Conservation (phyloP, 2,888 invertebrate genomes). For the Altica lythri region DNA sequence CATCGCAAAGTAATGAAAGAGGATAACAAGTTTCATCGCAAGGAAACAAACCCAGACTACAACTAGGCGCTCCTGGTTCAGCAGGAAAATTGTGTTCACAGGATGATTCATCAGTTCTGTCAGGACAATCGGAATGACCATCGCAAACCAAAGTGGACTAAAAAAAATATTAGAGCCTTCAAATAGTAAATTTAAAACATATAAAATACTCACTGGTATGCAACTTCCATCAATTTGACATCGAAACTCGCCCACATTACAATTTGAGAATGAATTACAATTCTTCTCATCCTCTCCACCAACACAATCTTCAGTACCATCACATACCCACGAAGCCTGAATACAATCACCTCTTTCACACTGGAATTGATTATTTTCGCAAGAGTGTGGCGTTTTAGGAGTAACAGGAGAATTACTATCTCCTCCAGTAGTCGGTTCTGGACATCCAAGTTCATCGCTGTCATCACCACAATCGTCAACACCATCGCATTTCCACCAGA, state of each 20-base stretch:
- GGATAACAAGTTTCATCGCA: slow-evolving; percentile 70
- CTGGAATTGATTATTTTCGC: slow-evolving; percentile 63
- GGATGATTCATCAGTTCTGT: slow-evolving; percentile 61
- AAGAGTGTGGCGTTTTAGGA: too few relatives aligned
- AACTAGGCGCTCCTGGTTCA: slow-evolving; percentile 58
- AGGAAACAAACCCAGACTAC: slow-evolving; percentile 60
- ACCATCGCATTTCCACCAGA: slow-evolving; percentile 81
- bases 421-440: slow-evolving; percentile 3
- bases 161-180: slow-evolving; percentile 34
- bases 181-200: not conserved
- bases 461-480: slow-evolving; percentile 77
- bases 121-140: slow-evolving; percentile 61
- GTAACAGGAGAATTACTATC: slow-evolving; percentile 22
- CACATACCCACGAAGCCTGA: slow-evolving; percentile 66
- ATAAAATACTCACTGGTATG: slow-evolving; percentile 53
- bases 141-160: slow-evolving; percentile 59
- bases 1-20: slow-evolving; percentile 68
- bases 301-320: slow-evolving; percentile 64
- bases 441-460: slow-evolving; percentile 70
- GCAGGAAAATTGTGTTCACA: slow-evolving; percentile 51
- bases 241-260: slow-evolving; percentile 60
- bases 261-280: slow-evolving; percentile 46
- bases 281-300: slow-evolving; percentile 67
- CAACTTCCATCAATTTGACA: slow-evolving; percentile 70
- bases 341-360: slow-evolving; percentile 66